phyloP scores from a whole-genome alignment of 2,888 invertebrate species.

The Nipponacmea schrenckii region DNA sequence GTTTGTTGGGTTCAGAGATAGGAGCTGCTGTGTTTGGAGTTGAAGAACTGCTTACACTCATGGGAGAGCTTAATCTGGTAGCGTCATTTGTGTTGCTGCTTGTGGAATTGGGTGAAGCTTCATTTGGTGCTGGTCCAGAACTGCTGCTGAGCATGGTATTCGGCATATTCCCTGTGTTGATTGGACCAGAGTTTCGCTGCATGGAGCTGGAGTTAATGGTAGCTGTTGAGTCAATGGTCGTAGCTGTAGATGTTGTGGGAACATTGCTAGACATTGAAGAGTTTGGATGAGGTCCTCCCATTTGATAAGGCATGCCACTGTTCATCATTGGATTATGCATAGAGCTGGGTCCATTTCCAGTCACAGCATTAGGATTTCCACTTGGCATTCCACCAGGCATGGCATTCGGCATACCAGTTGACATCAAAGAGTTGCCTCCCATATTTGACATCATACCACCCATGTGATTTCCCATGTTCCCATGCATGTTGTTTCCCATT shows the following conservation, averaged over 20 bases:
- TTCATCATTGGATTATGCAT: background rate
- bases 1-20: background rate
- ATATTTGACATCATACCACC: background rate
- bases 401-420: background rate
- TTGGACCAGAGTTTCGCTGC: background rate
- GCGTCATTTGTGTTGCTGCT: background rate
- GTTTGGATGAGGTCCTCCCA: background rate
- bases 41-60: slow-evolving; percentile 18
- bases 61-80: background rate
- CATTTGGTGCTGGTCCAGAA: background rate
- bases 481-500: too few relatives aligned
- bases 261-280: background rate
- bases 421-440: background rate
- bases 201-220: background rate
- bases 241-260: background rate
- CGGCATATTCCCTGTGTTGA: background rate
- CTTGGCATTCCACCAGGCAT: background rate
- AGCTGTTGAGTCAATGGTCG: background rate
- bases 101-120: background rate
- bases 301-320: background rate
- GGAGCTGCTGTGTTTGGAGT: slow-evolving; percentile 24
- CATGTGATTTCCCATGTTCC: too few relatives aligned
- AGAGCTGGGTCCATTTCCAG: background rate
- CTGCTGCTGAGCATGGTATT: background rate
- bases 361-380: background rate